Evolutionary conservation across 2,797 vertebrate species (phyloP).

Genomic region (Sarcophilus harrisii): DNA sequence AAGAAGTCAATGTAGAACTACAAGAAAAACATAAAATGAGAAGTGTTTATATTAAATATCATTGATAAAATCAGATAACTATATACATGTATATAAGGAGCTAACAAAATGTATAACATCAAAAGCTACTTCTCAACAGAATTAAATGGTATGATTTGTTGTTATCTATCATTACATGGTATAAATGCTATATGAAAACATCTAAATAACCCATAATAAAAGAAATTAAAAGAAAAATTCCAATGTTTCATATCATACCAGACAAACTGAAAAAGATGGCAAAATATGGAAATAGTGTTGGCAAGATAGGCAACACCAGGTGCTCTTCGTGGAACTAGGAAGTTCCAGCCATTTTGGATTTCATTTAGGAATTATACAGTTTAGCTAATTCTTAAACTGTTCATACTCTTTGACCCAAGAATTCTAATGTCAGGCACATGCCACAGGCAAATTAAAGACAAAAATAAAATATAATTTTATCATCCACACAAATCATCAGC

Average conservation of each 20-base stretch:
- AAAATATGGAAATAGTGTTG: not conserved
- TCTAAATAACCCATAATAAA: not conserved
- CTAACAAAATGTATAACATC: not conserved
- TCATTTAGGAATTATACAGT: not conserved
- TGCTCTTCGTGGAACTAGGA: not conserved
- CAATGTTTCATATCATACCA: not conserved
- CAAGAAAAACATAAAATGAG: not conserved
- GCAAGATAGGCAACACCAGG: not conserved
- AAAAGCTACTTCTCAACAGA: not conserved
- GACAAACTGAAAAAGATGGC: not conserved
- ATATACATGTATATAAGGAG: not conserved
- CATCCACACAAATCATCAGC: too few species aligned
- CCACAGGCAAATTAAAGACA: not conserved
- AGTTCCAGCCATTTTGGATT: not conserved
- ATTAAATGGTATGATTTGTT: not conserved
- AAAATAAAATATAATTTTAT: not conserved
- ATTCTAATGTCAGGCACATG: not conserved
- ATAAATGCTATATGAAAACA: not conserved
- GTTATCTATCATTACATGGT: not conserved
- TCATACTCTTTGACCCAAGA: not conserved
- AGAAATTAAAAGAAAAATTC: not conserved
- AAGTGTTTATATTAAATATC: not conserved
- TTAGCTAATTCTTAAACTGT: not conserved
- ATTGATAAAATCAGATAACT: not conserved
- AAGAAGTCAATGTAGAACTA: not conserved